Conservation (phyloP, 2,888 invertebrate genomes). For the Unio delphinus region DNA sequence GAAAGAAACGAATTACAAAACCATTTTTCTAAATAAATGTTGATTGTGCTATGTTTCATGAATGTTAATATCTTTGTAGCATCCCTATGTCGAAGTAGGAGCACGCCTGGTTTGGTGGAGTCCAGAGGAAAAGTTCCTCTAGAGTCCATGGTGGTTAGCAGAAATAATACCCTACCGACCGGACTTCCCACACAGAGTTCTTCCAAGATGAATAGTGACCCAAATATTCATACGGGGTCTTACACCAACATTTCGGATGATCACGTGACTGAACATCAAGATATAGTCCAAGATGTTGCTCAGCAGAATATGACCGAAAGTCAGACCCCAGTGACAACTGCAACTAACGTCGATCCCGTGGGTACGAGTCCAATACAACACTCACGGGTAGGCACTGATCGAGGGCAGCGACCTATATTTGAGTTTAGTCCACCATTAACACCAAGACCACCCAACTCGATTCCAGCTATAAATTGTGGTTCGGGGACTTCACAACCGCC, state of each 20-base stretch:
- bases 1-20: no score
- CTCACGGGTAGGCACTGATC: slow-evolving; percentile 13
- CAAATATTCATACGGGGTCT: slow-evolving; percentile 1
- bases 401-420: slow-evolving; percentile 25
- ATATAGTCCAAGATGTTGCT: slow-evolving; percentile 9
- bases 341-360: slow-evolving; percentile 34
- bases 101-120: slow-evolving; percentile 95
- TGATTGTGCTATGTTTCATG: no score
- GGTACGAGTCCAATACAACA: slow-evolving; percentile 5
- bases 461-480: slow-evolving; percentile 29
- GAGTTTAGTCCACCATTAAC: slow-evolving; percentile 35
- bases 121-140: slow-evolving; percentile 88
- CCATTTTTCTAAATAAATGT: no score
- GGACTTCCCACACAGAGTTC: slow-evolving; percentile 49
- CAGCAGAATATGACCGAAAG: slow-evolving; percentile 8
- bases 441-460: slow-evolving; percentile 23
- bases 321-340: slow-evolving; percentile 19
- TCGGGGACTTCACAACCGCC: slow-evolving; percentile 22
- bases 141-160: slow-evolving; percentile 52
- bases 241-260: slow-evolving; percentile 9
- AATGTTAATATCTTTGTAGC: slow-evolving; percentile 64
- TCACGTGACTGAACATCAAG: slow-evolving; percentile 5
- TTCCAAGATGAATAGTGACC: slow-evolving; percentile 16
- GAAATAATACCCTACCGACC: slow-evolving; percentile 60
- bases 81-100: slow-evolving; percentile 95